Conservation (phyloP, 2,888 invertebrate species). For the Micoletzkya japonica region DNA sequence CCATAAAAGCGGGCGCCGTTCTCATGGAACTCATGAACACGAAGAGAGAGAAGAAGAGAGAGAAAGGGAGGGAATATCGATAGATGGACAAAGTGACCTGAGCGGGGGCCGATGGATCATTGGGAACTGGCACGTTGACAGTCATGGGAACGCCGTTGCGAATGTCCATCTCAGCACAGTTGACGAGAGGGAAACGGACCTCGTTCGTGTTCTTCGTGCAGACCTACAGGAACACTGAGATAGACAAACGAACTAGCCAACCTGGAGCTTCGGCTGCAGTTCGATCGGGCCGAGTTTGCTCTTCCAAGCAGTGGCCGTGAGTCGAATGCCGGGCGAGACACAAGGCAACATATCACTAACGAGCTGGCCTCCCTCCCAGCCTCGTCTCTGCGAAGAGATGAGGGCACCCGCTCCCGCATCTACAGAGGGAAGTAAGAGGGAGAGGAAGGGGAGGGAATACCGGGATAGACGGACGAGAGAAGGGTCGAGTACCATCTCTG, state of each 20-base stretch:
- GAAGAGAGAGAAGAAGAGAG: background rate
- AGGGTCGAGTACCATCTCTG: slow-evolving; percentile 21
- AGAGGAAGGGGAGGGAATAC: too few relatives aligned
- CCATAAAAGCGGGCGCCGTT: background rate
- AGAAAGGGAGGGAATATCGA: background rate
- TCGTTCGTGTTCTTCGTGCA: slow-evolving; percentile 47
- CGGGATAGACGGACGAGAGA: background rate
- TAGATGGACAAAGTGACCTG: slow-evolving; percentile 32
- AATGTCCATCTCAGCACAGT: slow-evolving; percentile 49
- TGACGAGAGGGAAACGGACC: slow-evolving; percentile 43
- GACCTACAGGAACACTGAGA: slow-evolving; percentile 30
- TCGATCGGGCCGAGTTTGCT: slow-evolving; percentile 38
- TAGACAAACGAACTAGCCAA: background rate
- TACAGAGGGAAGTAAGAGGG: slow-evolving; percentile 21
- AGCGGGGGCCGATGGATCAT: slow-evolving; percentile 38
- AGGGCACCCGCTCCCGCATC: slow-evolving; percentile 44
- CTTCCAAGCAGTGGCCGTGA: slow-evolving; percentile 50
- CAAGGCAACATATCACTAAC: slow-evolving; percentile 48
- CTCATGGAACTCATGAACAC: background rate
- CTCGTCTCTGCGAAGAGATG: slow-evolving; percentile 40
- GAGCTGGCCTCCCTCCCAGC: slow-evolving; percentile 52
- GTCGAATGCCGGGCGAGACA: slow-evolving; percentile 35
- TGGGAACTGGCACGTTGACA: slow-evolving; percentile 42
- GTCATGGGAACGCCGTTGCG: slow-evolving; percentile 50
- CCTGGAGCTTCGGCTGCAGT: slow-evolving; percentile 48